Percentiles rank a stretch among this genome's conserved stretches.
These are phyloP conservation scores for Homarus americanus DNA, from an alignment of 1,140 invertebrate genomes.

Conservation along the genomic window DNA sequence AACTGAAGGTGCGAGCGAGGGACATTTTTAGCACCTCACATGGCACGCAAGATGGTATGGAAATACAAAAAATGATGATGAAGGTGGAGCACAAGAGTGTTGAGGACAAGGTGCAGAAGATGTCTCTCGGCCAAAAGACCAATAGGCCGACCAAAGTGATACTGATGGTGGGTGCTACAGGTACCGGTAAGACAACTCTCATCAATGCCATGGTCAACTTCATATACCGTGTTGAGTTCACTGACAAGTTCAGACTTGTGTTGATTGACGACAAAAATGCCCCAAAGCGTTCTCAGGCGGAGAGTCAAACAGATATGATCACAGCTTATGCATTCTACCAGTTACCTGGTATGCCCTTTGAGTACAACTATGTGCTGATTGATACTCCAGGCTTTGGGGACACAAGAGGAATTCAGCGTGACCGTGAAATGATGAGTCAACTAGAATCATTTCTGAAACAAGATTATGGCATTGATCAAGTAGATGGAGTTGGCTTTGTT, in stretches of 20 bases:
- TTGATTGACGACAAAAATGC: slow-evolving; percentile 7
- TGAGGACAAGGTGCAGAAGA: neutral
- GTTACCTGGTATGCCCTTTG: slow-evolving; percentile 22
- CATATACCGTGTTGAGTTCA: slow-evolving; percentile 11
- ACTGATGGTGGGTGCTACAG: slow-evolving; percentile 42
- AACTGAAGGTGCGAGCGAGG: too few relatives aligned
- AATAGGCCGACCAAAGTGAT: neutral
- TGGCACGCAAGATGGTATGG: neutral
- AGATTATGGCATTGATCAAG: slow-evolving; percentile 46
- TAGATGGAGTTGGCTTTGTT: slow-evolving; percentile 55
- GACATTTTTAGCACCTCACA: too few relatives aligned
- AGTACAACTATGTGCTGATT: slow-evolving; percentile 45
- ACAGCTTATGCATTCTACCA: slow-evolving; percentile 49
- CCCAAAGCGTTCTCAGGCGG: slow-evolving; percentile 45
- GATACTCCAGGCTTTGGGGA: slow-evolving; percentile 56
- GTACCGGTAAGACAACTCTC: slow-evolving; percentile 35
- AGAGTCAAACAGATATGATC: slow-evolving; percentile 58
- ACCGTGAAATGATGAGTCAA: slow-evolving; percentile 52
- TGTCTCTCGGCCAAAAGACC: neutral
- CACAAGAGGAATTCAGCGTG: slow-evolving; percentile 56
- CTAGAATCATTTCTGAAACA: slow-evolving; percentile 41
- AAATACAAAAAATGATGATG: slow-evolving; percentile 33
- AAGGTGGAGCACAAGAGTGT: neutral
- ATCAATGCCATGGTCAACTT: slow-evolving; percentile 43
- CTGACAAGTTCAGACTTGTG: slow-evolving; percentile 27